Base-by-base conservation (phyloP, 2,113 vertebrate species). In the Engraulis encrasicolus region DNA sequence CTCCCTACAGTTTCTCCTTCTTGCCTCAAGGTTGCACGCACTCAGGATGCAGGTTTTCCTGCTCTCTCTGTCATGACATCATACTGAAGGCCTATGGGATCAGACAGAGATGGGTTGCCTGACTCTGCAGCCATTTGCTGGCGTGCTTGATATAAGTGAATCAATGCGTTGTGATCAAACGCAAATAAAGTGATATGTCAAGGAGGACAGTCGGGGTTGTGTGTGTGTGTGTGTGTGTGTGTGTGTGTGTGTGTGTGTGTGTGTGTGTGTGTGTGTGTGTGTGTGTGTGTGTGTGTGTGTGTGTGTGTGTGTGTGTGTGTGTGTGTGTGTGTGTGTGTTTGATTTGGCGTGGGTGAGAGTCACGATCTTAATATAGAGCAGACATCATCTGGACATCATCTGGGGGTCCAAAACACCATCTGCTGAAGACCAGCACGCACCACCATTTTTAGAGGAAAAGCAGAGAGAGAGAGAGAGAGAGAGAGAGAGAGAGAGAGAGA, bases 11-110 rank as follows among this genome's bases (percentile, higher is more conserved):
- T 14, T 27, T 11, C 23, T 19, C 58, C 23, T 23, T 31, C 58
- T 11, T 23, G 0, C 66, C 18, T 9, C 66, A 74, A 2, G 66
- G 12, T 31, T 34, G 66, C 4, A 74, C 14, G 66, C 66, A 45
- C n/a, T n/a, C n/a, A 74, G 31, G 66, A 74, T 74, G 66, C 31
- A 36, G 66, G 5, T 31, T 74, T 74, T 74, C 66, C 66, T 74
- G 66, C 17, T 74, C 31, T 45, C 31, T 45, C 40, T 34, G 14
- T 36, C 2, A 36, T 17, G 27, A 31, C 31, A 74, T 34, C 66
- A 74, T 4, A 71, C 6, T 71, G 12, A 12, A 27, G 12, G 31
- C 9, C 4, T 45, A 45, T 3, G 40, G 40, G 40, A 45, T n/a
- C n/a, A 27, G 58, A 31, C n/a, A 27, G n/a, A 66, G 58, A 66